Evolutionary conservation across 2,797 vertebrate genomes (phyloP), one percentile per base, ranked within the genome.

Genomic region (Poliocrania exsul): DNA sequence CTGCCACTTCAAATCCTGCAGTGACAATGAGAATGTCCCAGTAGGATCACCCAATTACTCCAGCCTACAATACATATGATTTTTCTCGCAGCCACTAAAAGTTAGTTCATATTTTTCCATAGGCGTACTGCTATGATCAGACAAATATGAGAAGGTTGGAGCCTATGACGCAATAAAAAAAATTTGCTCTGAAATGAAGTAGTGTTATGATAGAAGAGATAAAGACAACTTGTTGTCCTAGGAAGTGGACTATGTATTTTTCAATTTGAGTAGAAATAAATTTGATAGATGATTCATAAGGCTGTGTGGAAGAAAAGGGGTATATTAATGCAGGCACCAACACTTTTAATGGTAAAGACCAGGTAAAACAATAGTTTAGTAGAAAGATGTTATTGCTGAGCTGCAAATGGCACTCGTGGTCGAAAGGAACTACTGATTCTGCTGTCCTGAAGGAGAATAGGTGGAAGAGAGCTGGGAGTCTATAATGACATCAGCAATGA

Each of bases 1-100:
- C 91, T 84, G 85, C 82, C 89, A 86, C 91, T 97, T 93, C 92
- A 91, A 88, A 93, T 91, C 87, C 92, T 86, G 80, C 80, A 37
- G 91, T 79, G 91, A 86, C 77, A 91, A 90, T 61, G 51, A 88
- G 47, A 62, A 31, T 77, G 64, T 91, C 93, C 85, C 91, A 74
- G 37, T 60, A 86, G 87, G 71, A 93, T 91, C 77, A 84, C 51
- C n/a, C 91, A 83, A 42, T 92, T 96, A 92, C 86, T 88, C 73
- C 75, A 91, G 81, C 42, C 73, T 77, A 60, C 51, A 67, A 62
- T 72, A 38, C 71, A 77, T 53, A 73, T 0, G 0, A 11, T 58
- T 83, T 91, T 87, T 91, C 70, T 51, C 58, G 42, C 66, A 88
- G 73, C 62, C 77, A 61, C 61, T 66, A 79, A 87, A 95, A 81